Conservation (phyloP, 2,888 invertebrate species). For the Chrysolina haemoptera region DNA sequence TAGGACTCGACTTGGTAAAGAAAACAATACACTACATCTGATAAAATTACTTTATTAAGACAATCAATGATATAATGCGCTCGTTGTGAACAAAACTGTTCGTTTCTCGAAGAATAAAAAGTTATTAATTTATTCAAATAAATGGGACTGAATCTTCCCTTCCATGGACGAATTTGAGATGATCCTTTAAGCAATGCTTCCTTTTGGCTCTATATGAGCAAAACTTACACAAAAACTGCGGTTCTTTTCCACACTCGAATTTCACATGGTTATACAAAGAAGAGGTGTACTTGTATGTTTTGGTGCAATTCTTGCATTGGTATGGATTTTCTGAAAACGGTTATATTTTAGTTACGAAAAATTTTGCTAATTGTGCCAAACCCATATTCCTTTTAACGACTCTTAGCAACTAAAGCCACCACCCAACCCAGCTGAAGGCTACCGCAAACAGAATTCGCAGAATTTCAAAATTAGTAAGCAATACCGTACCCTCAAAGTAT, state of each 20-base stretch:
- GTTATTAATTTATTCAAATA: not conserved
- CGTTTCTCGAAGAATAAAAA: too few species aligned
- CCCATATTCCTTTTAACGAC: not conserved
- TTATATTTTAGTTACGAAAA: not conserved
- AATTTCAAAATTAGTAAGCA: too few species aligned
- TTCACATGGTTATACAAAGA: slow-evolving; percentile 48
- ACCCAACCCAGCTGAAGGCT: not conserved
- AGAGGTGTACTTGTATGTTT: slow-evolving; percentile 45
- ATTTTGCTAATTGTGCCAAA: too few species aligned
- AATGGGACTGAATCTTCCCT: slow-evolving; percentile 1
- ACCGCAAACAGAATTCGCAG: too few species aligned
- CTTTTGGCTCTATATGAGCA: slow-evolving; percentile 84
- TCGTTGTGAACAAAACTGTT: too few species aligned
- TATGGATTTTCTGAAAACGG: slow-evolving; percentile 1
- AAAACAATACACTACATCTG: too few species aligned
- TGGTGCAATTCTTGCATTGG: not conserved
- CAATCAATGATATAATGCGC: too few species aligned
- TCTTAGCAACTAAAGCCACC: slow-evolving; percentile 73
- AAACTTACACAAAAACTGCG: slow-evolving; percentile 82
- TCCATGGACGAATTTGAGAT: slow-evolving; percentile 39
- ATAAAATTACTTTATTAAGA: too few species aligned
- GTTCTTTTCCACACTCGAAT: slow-evolving; percentile 77
- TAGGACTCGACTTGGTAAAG: too few species aligned
- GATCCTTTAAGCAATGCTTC: slow-evolving; percentile 63
- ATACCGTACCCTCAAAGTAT: too few species aligned